Conservation (phyloP, 2,888 invertebrate genomes). For the Baronia brevicornis region DNA sequence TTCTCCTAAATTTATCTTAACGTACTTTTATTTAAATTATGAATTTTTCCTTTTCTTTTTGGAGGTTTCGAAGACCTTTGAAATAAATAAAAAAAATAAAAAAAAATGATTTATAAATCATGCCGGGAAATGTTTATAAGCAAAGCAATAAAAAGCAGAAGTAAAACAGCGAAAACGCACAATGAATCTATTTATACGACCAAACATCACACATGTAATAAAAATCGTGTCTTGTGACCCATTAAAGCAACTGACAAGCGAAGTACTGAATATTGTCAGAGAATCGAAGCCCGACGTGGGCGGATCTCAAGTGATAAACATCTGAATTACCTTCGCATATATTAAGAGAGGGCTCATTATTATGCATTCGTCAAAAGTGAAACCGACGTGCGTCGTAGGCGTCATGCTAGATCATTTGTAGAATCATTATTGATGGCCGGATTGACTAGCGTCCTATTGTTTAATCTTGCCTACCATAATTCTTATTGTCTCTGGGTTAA, state of each 20-base stretch:
- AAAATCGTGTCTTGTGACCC: constrained; percentile 32
- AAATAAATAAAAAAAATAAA: too few relatives aligned
- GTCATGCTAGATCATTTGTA: constrained; percentile 31
- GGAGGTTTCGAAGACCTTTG: too few relatives aligned
- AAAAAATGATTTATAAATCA: too few relatives aligned
- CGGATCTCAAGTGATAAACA: constrained; percentile 30
- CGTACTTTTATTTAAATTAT: too few relatives aligned
- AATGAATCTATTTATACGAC: too few relatives aligned
- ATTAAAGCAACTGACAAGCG: constrained; percentile 28
- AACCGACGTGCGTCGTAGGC: constrained; percentile 40
- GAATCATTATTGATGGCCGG: constrained; percentile 36
- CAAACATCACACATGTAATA: too few relatives aligned
- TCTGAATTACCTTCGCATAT: constrained; percentile 33
- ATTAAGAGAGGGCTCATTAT: constrained; percentile 36
- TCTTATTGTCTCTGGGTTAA: constrained; percentile 14
- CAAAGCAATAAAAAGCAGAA: too few relatives aligned
- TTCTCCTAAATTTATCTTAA: too few relatives aligned
- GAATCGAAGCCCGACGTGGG: constrained; percentile 33
- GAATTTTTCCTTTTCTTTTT: too few relatives aligned
- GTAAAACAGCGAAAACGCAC: too few relatives aligned
- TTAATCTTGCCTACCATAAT: constrained; percentile 35
- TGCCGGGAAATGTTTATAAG: too few relatives aligned
- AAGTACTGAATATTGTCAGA: constrained; percentile 24
- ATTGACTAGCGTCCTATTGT: constrained; percentile 38
- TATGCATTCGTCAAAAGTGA: constrained; percentile 39